Evolutionary conservation across 2,797 vertebrate species (phyloP), one percentile per base, ranked within the genome.

Genomic region (Pteronotus mesoamericanus): DNA sequence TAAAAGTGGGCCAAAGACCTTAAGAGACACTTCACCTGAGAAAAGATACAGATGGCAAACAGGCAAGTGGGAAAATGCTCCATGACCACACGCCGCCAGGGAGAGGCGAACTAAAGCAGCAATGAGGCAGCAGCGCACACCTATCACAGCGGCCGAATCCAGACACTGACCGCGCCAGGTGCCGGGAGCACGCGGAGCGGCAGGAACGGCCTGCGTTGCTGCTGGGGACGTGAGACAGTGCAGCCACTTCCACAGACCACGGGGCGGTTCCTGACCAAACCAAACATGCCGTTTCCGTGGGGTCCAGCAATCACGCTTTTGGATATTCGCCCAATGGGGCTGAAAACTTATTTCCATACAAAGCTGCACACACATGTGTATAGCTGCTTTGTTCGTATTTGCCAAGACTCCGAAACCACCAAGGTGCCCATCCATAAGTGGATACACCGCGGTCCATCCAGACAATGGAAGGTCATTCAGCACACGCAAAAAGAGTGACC

Each of bases 121-220:
- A 53, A 29, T 3, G 44, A 55, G 34, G 18, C 29, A 19, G 10
- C 29, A 21, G 46, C 16, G 39, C 22, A 16, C 16, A 66, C 16
- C 46, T 55, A 7, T 46, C 29, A 53, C 32, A 32, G 22, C 21
- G 18, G 37, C 37, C 59, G n/a, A 29, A 44, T 29, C 16, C 59
- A 34, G 24, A 16, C 29, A 3, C 29, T 3, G 26, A 32, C 2
- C 26, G 6, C 29, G 6, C 59, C 14, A 1, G n/a, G 46, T 1
- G 34, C 12, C 0, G 44, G 32, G 42, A 32, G 39, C 42, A 29
- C 26, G 24, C 15, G 53, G 15, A 29, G 18, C 32, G 44, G 21
- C 51, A 10, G 51, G 66, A 48, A 44, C 18, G 5, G 19, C 34
- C 9, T 22, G 46, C 39, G 34, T 9, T n/a, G 55, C 14, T 37